Evolutionary conservation across 2,113 vertebrate species (phyloP), one percentile per base, ranked within the genome.

Genomic region (Nannobrachium achirus): DNA sequence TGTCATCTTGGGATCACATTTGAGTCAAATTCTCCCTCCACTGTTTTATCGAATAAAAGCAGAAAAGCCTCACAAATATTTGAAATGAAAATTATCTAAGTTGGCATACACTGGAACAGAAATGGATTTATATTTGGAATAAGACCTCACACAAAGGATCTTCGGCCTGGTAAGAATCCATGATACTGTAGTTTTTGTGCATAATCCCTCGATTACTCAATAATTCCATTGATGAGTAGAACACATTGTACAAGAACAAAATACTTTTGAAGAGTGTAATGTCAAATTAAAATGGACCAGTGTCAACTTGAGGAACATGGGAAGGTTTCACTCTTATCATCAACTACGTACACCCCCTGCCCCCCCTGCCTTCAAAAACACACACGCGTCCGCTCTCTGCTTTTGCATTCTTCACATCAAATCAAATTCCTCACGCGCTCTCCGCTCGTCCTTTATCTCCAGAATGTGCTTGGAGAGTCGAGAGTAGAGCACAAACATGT

Each of bases 401-500:
- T 87, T 33, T 80, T 60, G 78, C 91, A 90, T 90, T 93, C 88
- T 88, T 91, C 81, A 33, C 86, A 87, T 93, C 88, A 88, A 91
- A 93, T 93, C 86, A 90, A 91, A 93, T 93, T 93, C 92, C 90
- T 91, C 79, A 78, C 77, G 78, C 14, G 67, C 89, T 81, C 85
- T 89, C 86, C 73, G 83, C 90, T 91, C 82, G 79, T 90, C 86
- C 83, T 87, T 93, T 93, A 93, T 93, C 92, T 93, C 69, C 85
- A 92, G 86, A 92, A 92, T 93, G 92, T 93, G 89, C 88, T 90
- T 77, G 80, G 82, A 84, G 87, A 89, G 82, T 85, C n/a, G n/a
- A n/a, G n/a, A n/a, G n/a, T n/a, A n/a, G n/a, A 86, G 88, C 87
- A 91, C 89, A 92, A 92, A 91, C 92, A 92, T 92, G 92, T 92